phyloP scores from a whole-genome alignment of 2,888 invertebrate species.

The Lasioglossum calceatum region DNA sequence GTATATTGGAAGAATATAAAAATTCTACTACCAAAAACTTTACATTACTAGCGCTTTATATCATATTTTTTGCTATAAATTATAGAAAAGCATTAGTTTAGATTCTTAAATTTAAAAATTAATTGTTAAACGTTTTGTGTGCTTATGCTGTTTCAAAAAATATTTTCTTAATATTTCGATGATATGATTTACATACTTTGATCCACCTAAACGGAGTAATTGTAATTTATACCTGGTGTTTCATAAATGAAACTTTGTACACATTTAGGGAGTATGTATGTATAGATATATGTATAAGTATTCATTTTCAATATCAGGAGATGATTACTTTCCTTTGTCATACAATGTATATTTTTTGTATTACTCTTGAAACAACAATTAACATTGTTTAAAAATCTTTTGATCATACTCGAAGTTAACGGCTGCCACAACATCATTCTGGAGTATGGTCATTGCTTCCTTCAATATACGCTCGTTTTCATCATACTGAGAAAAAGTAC shows the following conservation, averaged over 20 bases:
- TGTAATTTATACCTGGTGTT: background rate
- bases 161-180: slow-evolving; percentile 13
- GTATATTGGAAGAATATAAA: slow-evolving; percentile 12
- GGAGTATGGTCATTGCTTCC: slow-evolving; percentile 86
- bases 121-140: slow-evolving; percentile 1
- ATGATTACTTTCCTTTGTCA: background rate
- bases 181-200: background rate
- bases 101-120: background rate
- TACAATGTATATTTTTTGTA: slow-evolving; percentile 9
- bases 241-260: slow-evolving; percentile 17
- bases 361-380: background rate
- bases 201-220: background rate
- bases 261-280: slow-evolving; percentile 14
- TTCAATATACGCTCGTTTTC: slow-evolving; percentile 85
- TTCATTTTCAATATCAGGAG: background rate
- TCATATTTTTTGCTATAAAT: slow-evolving; percentile 3
- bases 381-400: slow-evolving; percentile 28
- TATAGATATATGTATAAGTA: background rate
- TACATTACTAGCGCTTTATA: slow-evolving; percentile 11
- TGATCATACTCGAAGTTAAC: slow-evolving; percentile 77
- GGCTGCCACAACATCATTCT: slow-evolving; percentile 86
- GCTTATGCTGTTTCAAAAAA: background rate
- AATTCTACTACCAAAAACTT: background rate
- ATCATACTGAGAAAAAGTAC: slow-evolving; percentile 81
- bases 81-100: background rate